Percentiles rank a stretch among this genome's conserved stretches.
These are phyloP conservation scores for Cyprinus carpio DNA, from an alignment of 2,113 vertebrate genomes.

Conservation along the genomic window DNA sequence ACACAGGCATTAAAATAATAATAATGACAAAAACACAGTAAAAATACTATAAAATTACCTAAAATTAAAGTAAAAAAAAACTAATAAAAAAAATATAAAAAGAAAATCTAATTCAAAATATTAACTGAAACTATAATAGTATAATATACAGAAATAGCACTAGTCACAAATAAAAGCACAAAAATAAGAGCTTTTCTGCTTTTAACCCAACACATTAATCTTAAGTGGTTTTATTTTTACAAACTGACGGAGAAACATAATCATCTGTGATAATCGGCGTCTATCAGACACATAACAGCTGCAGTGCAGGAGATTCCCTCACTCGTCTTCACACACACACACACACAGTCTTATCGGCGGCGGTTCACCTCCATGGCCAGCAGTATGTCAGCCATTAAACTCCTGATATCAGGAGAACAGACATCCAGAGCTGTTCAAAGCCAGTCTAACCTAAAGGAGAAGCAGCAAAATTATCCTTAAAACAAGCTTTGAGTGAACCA, in stretches of 20 bases:
- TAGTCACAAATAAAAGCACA: background rate
- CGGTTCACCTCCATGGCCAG: background rate
- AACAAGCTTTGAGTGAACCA: slow-evolving; percentile 26
- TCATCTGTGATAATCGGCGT: background rate
- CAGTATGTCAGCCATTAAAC: slow-evolving; percentile 1
- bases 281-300: background rate
- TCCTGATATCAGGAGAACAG: background rate
- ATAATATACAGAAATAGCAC: background rate
- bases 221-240: background rate
- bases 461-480: background rate
- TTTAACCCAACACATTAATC: background rate
- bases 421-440: background rate
- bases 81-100: background rate
- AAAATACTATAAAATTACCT: background rate
- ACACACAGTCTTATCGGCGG: background rate
- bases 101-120: background rate
- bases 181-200: background rate
- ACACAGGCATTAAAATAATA: background rate
- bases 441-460: background rate
- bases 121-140: background rate
- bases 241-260: background rate
- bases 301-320: background rate
- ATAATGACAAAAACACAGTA: background rate
- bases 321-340: background rate
- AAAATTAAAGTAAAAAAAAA: background rate